phyloP scores from a whole-genome alignment of 2,888 invertebrate species.

The Apomyelois bistriatella region DNA sequence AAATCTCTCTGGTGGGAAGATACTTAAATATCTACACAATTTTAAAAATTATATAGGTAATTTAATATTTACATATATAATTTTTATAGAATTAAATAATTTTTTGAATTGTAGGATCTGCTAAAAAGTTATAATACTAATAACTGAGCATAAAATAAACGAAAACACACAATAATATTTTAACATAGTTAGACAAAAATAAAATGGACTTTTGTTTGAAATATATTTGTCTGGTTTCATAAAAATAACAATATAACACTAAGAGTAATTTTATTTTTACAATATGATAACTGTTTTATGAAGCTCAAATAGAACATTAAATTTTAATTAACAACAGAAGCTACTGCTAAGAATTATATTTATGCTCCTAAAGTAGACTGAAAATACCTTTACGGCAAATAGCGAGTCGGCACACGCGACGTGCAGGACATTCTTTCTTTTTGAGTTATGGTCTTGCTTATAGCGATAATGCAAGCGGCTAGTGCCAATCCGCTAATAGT shows the following conservation, averaged over 20 bases:
- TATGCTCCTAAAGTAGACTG: slow-evolving; percentile 25
- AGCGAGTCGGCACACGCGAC: slow-evolving; percentile 25
- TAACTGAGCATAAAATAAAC: too few relatives aligned
- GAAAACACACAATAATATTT: too few relatives aligned
- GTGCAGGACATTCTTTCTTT: slow-evolving; percentile 18
- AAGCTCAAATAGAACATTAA: slow-evolving; percentile 11
- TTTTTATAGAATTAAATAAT: too few relatives aligned
- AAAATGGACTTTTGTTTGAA: too few relatives aligned
- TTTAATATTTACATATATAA: too few relatives aligned
- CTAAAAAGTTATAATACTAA: too few relatives aligned
- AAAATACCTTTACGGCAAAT: slow-evolving; percentile 32
- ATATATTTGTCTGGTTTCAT: too few relatives aligned
- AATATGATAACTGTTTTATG: neutral
- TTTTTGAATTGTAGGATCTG: too few relatives aligned
- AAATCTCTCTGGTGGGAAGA: too few relatives aligned
- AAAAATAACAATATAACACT: neutral
- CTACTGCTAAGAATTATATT: slow-evolving; percentile 17
- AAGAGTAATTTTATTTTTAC: neutral
- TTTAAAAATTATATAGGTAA: too few relatives aligned
- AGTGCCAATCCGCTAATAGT: neutral
- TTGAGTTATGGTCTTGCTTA: slow-evolving; percentile 18
- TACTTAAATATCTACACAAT: too few relatives aligned
- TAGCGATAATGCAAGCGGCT: slow-evolving; percentile 2
- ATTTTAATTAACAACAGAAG: slow-evolving; percentile 23
- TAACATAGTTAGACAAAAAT: too few relatives aligned